A percentile compares a stretch with the other conserved stretches of the same genome.
Conservation (phyloP, 2,113 vertebrate genomes). For the Strigops habroptila region DNA sequence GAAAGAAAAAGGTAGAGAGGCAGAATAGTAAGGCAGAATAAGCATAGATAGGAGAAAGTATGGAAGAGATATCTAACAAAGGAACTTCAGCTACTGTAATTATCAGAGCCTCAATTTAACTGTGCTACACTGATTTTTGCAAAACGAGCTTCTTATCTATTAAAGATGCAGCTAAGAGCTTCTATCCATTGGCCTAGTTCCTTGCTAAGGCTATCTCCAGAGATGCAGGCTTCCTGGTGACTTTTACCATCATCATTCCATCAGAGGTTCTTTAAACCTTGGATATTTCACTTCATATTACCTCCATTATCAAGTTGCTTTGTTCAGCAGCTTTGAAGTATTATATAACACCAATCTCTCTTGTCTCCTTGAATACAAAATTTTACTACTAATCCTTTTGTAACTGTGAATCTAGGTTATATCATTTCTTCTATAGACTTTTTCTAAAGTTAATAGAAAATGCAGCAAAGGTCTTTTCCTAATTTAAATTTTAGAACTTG, state of each 20-base stretch:
- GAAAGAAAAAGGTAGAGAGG: not conserved
- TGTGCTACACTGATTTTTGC: not conserved
- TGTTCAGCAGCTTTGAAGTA: conserved; percentile 54
- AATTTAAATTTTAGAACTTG: conserved; percentile 45
- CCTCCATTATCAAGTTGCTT: conserved; percentile 54
- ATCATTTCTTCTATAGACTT: not conserved
- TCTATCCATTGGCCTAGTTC: conserved; percentile 31
- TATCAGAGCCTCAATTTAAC: not conserved
- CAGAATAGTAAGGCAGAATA: not conserved
- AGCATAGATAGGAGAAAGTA: not conserved
- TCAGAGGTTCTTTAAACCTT: conserved; percentile 39
- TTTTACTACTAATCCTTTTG: conserved; percentile 29
- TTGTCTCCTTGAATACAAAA: conserved; percentile 20
- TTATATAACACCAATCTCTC: conserved; percentile 34
- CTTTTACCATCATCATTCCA: conserved; percentile 28
- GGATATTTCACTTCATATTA: conserved; percentile 46
- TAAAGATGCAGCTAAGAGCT: conserved; percentile 32
- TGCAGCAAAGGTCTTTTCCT: conserved; percentile 16
- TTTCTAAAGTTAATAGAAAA: conserved; percentile 34
- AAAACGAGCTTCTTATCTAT: conserved; percentile 20
- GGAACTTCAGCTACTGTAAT: not conserved
- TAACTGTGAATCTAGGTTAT: conserved; percentile 42
- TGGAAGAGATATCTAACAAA: not conserved
- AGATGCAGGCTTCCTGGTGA: conserved; percentile 32
- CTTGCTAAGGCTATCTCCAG: conserved; percentile 25